Base-by-base conservation (phyloP, 2,113 vertebrate species). In the Melanerpes aurifrons region DNA sequence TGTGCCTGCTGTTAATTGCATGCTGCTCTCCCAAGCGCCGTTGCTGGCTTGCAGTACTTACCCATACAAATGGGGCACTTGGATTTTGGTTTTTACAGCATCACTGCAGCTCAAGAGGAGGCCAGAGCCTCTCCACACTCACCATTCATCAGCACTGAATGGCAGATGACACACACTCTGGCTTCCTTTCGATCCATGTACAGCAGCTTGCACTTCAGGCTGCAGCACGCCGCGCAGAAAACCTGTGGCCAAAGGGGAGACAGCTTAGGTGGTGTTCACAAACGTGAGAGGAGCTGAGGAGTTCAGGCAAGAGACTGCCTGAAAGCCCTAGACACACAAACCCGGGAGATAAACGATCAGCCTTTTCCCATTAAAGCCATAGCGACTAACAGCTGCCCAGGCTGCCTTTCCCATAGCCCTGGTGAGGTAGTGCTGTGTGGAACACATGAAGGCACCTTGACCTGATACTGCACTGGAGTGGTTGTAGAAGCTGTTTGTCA, bases 111-210 rank as follows among this genome's bases (percentile, higher is more conserved):
- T 76, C n/a, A 79, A 28, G 61, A 91, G 29, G 45, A 56, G 88
- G 80, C 24, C 71, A 91, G 56, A 4, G 45, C 73, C 62, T 78
- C 58, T 57, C 24, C 19, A 85, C 91, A 97, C 99, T 99, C 97
- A 99, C 99, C 99, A 85, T 97, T 99, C 87, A 98, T 98, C 48
- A 99, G 98, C 12, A 99, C 98, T 45, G 98, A 98, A 93, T 99
- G 98, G 96, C 99, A 99, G 97, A 99, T 99, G 57, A 99, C 97
- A 95, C 99, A 99, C 66, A 99, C 99, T 37, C 99, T 97, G 15
- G 99, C 99, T 94, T 99, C 99, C 92, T 99, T 99, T 81, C 98
- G 97, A 93, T 99, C 99, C 99, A 99, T 99, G 97, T 99, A 99
- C 54, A 97, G 92, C 86, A 99, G 97, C 78, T 98, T 98, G 97